phyloP scores from a whole-genome alignment of 2,888 invertebrate species.

The Coremacera marginata region DNA sequence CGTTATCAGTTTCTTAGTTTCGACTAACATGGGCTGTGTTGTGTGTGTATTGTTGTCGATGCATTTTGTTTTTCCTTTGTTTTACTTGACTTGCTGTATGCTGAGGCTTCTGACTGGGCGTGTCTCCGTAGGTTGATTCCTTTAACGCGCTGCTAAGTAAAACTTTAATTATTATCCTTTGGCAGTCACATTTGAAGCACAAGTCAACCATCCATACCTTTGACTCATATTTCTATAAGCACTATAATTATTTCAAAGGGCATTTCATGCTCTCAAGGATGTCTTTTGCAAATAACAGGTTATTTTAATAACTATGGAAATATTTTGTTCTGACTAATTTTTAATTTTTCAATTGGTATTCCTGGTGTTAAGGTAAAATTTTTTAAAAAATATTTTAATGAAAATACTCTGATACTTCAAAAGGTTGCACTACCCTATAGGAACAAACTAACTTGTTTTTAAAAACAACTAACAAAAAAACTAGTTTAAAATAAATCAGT shows the following conservation, averaged over 20 bases:
- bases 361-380: too few relatives aligned
- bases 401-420: too few relatives aligned
- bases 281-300: slow-evolving; percentile 20
- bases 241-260: background rate
- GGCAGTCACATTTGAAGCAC: background rate
- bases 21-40: too few relatives aligned
- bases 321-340: too few relatives aligned
- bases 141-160: background rate
- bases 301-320: slow-evolving; percentile 6
- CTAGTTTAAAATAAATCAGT: too few relatives aligned
- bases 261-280: slow-evolving; percentile 13
- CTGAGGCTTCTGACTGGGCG: background rate
- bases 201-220: background rate
- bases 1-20: too few relatives aligned
- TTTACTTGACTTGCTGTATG: background rate
- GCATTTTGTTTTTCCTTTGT: background rate
- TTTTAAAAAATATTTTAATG: too few relatives aligned
- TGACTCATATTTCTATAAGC: background rate
- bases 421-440: too few relatives aligned
- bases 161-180: background rate
- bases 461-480: too few relatives aligned
- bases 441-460: too few relatives aligned
- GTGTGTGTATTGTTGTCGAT: background rate
- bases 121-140: background rate
- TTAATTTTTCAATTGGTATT: too few relatives aligned